Conservation (phyloP, 2,797 vertebrate genomes). For the Knipowitschia caucasica region DNA sequence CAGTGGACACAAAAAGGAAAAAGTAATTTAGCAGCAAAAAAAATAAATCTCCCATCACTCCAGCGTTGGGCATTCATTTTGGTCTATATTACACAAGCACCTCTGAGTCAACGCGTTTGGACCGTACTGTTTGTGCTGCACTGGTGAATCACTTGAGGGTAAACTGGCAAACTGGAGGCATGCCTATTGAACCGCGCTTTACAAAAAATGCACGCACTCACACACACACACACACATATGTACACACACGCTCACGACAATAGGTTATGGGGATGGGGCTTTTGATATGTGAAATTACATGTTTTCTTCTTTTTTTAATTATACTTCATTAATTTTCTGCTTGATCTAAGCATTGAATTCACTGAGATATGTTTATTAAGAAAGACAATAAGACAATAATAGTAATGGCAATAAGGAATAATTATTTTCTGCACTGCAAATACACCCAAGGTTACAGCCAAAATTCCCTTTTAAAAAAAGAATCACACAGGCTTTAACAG, state of each 20-base stretch:
- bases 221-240: background rate
- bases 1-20: constrained; percentile 58
- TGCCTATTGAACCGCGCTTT: background rate
- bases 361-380: background rate
- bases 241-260: background rate
- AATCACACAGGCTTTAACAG: background rate
- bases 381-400: background rate
- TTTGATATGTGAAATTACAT: constrained; percentile 6
- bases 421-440: too few relatives aligned
- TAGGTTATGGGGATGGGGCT: background rate
- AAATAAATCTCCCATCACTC: constrained; percentile 32
- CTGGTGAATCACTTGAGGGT: constrained; percentile 11
- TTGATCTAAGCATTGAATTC: background rate
- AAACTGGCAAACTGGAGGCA: background rate
- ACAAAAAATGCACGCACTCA: background rate
- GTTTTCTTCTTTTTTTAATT: background rate
- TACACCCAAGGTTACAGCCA: too few relatives aligned
- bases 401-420: too few relatives aligned
- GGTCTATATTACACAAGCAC: constrained; percentile 7
- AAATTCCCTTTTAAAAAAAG: too few relatives aligned
- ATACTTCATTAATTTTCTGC: background rate
- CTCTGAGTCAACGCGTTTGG: constrained; percentile 18
- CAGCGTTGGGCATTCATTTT: constrained; percentile 18
- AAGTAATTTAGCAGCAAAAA: constrained; percentile 60
- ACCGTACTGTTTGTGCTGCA: constrained; percentile 1